Percentiles rank a stretch among this genome's conserved stretches.
Conservation (phyloP, 2,797 vertebrate species). For the Halcyon smyrnensis region DNA sequence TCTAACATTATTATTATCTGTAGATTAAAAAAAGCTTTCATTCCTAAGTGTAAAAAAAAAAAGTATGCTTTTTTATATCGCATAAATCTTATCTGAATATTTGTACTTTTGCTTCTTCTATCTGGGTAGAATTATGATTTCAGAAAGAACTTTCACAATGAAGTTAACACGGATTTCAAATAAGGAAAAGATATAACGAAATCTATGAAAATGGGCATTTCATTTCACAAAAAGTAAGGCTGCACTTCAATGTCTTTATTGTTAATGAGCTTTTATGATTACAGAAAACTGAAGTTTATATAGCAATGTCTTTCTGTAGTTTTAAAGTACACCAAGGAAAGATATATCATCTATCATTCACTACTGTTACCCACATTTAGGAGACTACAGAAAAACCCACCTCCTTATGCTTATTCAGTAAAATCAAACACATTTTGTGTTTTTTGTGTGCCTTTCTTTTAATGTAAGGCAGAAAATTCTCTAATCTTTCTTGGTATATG, state of each 20-base stretch:
- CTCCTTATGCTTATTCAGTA: neutral
- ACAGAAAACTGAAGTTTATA: neutral
- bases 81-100: neutral
- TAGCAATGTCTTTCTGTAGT: neutral
- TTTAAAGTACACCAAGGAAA: neutral
- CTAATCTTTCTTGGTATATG: neutral
- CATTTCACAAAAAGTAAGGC: neutral
- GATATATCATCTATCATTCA: neutral
- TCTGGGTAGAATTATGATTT: neutral
- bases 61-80: neutral
- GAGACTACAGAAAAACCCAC: neutral
- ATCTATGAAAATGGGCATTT: neutral
- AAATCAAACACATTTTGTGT: neutral
- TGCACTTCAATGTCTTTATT: neutral
- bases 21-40: conserved; percentile 3
- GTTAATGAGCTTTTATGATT: neutral
- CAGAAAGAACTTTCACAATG: neutral
- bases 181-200: neutral
- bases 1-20: neutral
- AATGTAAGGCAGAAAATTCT: neutral
- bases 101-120: neutral
- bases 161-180: neutral
- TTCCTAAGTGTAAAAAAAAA: neutral
- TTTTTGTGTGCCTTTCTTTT: neutral
- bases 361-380: neutral